These are phyloP conservation scores for Knipowitschia caucasica DNA, from an alignment of 2,797 vertebrate species.

Conservation along the genomic window DNA sequence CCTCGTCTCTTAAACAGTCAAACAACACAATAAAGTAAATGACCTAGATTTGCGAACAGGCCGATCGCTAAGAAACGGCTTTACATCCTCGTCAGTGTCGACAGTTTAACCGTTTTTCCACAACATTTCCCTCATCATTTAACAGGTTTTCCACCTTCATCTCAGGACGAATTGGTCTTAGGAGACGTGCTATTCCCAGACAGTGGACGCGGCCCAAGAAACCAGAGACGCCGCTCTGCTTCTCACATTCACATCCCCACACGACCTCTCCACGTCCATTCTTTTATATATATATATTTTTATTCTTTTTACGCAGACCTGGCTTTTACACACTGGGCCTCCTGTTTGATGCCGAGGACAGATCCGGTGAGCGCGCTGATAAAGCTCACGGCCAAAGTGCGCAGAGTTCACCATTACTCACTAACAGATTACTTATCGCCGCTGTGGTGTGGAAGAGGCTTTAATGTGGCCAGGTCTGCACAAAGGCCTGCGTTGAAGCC, in stretches of 20 bases:
- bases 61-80: constrained; percentile 7
- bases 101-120: constrained; percentile 44
- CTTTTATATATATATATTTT: too few relatives aligned
- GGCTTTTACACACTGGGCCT: constrained; percentile 32
- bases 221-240: constrained; percentile 40
- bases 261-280: constrained; percentile 36
- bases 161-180: constrained; percentile 34
- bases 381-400: constrained; percentile 55
- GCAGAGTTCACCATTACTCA: constrained; percentile 36
- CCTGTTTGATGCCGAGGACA: constrained; percentile 9
- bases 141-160: constrained; percentile 51
- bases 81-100: constrained; percentile 13
- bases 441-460: constrained; percentile 68
- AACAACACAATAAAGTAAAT: constrained; percentile 25
- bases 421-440: constrained; percentile 76
- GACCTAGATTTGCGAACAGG: constrained; percentile 29
- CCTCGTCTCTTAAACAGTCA: constrained; percentile 1
- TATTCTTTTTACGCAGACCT: too few relatives aligned
- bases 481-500: constrained; percentile 70
- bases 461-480: constrained; percentile 75
- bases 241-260: constrained; percentile 43
- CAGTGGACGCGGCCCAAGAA: constrained; percentile 40
- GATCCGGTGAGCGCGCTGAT: constrained; percentile 34
- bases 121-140: constrained; percentile 44
- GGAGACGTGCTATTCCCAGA: constrained; percentile 48